A percentile compares a stretch with the other conserved stretches of the same genome.
These are phyloP conservation scores for Petroica traversi DNA, from an alignment of 2,113 vertebrate species.

Conservation along the genomic window DNA sequence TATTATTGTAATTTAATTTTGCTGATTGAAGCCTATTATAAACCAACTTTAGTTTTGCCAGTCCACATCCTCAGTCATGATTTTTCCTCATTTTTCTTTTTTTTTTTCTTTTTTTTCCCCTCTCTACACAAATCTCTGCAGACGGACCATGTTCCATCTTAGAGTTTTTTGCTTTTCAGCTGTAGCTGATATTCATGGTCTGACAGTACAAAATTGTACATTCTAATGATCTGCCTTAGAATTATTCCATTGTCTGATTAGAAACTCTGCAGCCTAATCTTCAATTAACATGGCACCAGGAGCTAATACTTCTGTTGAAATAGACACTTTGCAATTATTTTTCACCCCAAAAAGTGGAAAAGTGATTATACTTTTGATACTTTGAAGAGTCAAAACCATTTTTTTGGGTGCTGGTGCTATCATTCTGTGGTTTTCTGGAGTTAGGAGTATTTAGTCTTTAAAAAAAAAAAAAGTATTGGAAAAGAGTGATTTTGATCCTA, in stretches of 20 bases:
- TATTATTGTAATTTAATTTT: background rate
- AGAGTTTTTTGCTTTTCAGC: background rate
- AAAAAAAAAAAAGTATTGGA: background rate
- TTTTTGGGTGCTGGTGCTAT: background rate
- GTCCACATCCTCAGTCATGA: fast-evolving
- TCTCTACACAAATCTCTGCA: background rate
- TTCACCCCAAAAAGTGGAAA: fast-evolving
- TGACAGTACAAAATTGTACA: background rate
- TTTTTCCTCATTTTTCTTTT: fast-evolving
- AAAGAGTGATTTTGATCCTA: fast-evolving
- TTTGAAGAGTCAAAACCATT: background rate
- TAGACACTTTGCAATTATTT: background rate
- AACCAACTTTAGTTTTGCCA: fast-evolving
- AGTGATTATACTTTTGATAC: background rate
- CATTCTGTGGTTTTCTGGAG: background rate
- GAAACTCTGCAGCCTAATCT: background rate
- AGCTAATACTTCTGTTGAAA: background rate
- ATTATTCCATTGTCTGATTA: background rate
- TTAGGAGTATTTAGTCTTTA: background rate
- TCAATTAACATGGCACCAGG: fast-evolving
- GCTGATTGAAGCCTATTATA: background rate
- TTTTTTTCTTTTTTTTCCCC: no score
- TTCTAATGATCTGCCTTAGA: background rate
- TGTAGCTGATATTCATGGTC: background rate
- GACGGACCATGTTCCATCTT: no score